Conservation (phyloP, 1,140 invertebrate genomes). For the Ericerus pela region DNA sequence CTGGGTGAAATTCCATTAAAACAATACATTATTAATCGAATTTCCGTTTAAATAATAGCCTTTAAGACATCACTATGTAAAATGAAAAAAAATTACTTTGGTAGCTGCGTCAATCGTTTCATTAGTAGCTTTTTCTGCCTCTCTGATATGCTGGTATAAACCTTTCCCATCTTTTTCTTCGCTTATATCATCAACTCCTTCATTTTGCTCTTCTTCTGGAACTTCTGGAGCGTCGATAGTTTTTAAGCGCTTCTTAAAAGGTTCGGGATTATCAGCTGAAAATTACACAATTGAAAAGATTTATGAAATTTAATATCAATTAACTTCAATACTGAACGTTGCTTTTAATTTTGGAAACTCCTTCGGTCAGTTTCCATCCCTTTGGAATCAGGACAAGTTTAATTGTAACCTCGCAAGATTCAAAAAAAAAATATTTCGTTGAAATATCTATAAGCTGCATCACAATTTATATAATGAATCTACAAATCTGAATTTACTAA, state of each 20-base stretch:
- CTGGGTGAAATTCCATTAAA: no score
- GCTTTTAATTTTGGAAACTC: no score
- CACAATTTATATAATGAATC: no score
- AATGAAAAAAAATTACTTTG: constrained; percentile 22
- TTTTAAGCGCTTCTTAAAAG: constrained; percentile 43
- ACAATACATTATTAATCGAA: no score
- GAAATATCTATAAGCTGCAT: no score
- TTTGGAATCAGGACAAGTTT: no score
- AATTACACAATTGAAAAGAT: constrained; percentile 10
- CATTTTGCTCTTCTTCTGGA: constrained; percentile 35
- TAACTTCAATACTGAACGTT: background rate
- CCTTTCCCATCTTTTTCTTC: constrained; percentile 41
- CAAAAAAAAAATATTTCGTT: no score
- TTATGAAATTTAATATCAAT: background rate
- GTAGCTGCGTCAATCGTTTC: constrained; percentile 44
- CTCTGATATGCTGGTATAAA: constrained; percentile 71
- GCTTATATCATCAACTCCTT: constrained; percentile 34
- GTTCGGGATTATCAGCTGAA: constrained; percentile 38
- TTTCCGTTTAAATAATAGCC: no score
- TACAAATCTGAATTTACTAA: no score
- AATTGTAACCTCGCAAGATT: no score
- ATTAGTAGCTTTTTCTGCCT: constrained; percentile 38
- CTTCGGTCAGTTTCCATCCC: no score
- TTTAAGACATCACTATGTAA: background rate
- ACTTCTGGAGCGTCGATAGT: constrained; percentile 36